phyloP scores from a whole-genome alignment of 2,888 invertebrate genomes.

The Amphiduros pacificus region DNA sequence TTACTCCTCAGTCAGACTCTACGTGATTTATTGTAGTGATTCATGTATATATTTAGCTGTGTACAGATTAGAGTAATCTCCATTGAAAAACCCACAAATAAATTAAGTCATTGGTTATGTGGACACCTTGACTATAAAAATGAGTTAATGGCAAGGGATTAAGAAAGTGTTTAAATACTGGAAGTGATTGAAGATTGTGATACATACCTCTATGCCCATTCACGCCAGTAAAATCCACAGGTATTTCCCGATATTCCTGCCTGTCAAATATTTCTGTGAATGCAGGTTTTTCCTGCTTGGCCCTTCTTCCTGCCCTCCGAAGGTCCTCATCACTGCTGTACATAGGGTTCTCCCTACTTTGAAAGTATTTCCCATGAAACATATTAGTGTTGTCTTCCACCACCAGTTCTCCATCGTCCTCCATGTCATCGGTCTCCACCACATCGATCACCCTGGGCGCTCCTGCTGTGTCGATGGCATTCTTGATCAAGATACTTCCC shows the following conservation, averaged over 20 bases:
- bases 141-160: too few species aligned
- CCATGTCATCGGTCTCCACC: conserved; percentile 24
- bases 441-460: conserved; percentile 29
- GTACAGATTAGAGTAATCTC: too few species aligned
- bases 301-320: not conserved
- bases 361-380: conserved; percentile 31
- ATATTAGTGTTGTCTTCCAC: conserved; percentile 31
- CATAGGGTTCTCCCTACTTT: conserved; percentile 33
- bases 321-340: conserved; percentile 31
- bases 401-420: conserved; percentile 16
- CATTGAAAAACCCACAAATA: too few species aligned
- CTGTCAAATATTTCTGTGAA: conserved; percentile 24
- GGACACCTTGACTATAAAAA: too few species aligned
- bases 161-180: too few species aligned
- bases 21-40: too few species aligned
- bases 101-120: too few species aligned
- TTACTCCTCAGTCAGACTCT: too few species aligned
- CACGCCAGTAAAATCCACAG: conserved; percentile 5
- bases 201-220: too few species aligned
- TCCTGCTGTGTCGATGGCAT: conserved; percentile 30
- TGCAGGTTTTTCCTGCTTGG: conserved; percentile 7
- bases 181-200: too few species aligned
- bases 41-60: too few species aligned
- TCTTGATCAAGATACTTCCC: conserved; percentile 33
- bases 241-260: too few species aligned